Evolutionary conservation across 2,888 invertebrate species (phyloP), one percentile per base, ranked within the genome.

Genomic region (Ochropleura plecta): DNA sequence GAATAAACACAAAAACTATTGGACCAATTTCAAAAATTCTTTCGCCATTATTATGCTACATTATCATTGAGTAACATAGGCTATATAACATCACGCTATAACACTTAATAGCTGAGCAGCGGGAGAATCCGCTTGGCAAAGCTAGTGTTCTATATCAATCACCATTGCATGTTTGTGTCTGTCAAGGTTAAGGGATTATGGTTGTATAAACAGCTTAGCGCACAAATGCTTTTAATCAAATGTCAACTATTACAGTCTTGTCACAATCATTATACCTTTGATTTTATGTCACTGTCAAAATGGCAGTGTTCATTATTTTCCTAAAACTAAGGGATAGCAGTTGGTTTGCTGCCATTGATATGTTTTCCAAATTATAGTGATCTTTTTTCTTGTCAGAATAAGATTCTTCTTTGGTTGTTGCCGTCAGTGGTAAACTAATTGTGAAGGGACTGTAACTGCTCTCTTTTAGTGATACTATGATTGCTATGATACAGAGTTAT

Each of bases 181-280:
- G 76, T 86, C 84, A 87, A 83, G 86, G 87, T 84, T 70, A 76
- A 49, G 79, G 85, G 87, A 83, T 84, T 78, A 84, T 84, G 86
- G 83, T 76, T 84, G 76, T 67, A 70, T 83, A 84, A n/a, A 70
- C 71, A 85, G 86, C 63, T 74, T 76, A 51, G 20, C 62, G 53
- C 73, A 46, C 71, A 64, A 44, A 75, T 77, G 63, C 16, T 40
- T 16, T 40, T 18, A 20, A 70, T 57, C 57, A 66, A 69, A 49
- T 44, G n/a, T 20, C 62, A 70, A 73, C 44, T 46, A 70, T 46
- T 62, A 62, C 44, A 62, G 44, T 62, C 7, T 0, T 20, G 12
- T 62, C 44, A 14, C 7, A 5, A 1, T 59, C 1, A 5, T 16
- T 40, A 30, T 40, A 59, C 59, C 59, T 40, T 5, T 62, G n/a